phyloP scores from a whole-genome alignment of 2,797 vertebrate species.

The Urocyon cinereoargenteus region DNA sequence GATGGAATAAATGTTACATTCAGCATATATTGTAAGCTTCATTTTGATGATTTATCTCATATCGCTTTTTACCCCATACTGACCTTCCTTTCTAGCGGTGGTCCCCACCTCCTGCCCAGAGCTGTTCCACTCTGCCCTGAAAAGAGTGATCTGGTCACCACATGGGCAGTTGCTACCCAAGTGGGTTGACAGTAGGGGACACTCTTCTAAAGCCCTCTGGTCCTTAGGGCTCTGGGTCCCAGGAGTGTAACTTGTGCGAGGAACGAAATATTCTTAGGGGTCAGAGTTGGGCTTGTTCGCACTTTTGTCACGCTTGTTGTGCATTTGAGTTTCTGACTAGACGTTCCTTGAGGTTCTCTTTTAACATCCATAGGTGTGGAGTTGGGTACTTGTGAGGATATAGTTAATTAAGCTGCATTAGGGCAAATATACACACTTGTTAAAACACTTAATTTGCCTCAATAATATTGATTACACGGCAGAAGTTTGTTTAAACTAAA shows the following conservation, averaged over 20 bases:
- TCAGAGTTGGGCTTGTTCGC: conserved; percentile 47
- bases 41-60: conserved; percentile 26
- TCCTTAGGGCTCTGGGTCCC: conserved; percentile 48
- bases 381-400: conserved; percentile 77
- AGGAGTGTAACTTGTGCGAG: conserved; percentile 48
- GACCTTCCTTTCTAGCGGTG: neutral
- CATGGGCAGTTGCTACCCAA: neutral
- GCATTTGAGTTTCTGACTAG: conserved; percentile 37
- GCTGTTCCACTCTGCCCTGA: neutral
- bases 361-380: conserved; percentile 62
- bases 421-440: conserved; percentile 88
- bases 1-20: conserved; percentile 38
- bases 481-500: conserved; percentile 92
- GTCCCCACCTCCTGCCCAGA: neutral
- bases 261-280: conserved; percentile 30
- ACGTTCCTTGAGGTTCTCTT: conserved; percentile 63
- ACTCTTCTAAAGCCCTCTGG: neutral
- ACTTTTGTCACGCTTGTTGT: neutral
- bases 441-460: conserved; percentile 90
- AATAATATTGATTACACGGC: conserved; percentile 90
- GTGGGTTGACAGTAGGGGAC: neutral
- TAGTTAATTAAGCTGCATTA: conserved; percentile 89
- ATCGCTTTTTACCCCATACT: neutral
- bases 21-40: neutral
- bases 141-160: neutral